Base-by-base conservation (phyloP, 1,140 invertebrate species). In the Temnothorax longispinosus region DNA sequence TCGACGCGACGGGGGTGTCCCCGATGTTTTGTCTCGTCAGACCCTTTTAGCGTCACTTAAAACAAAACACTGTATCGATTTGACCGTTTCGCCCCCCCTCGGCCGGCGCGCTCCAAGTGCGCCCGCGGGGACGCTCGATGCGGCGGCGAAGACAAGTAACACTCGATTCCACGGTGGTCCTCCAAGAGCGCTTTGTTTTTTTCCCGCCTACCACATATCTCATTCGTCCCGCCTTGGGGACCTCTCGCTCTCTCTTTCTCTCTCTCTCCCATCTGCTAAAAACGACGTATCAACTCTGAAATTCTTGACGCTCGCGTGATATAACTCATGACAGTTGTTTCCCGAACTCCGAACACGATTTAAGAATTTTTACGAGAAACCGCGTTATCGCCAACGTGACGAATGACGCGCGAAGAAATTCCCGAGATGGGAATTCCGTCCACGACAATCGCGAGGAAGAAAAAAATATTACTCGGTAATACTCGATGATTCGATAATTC, bases 11-110 rank as follows among this genome's bases (percentile, higher is more conserved):
- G 27, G 27, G 74, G 67, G 21, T 64, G 50, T 50, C 80, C 67
- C 69, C 52, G 62, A 71, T 69, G 90, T 91, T 89, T 90, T 86
- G 89, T 87, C 87, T 91, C 77, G 82, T 82, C 72, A 82, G 89
- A 91, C 88, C 90, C 91, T 90, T 91, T 91, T 92, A 92, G 74
- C 88, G 85, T 89, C 87, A 86, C 82, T 90, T 86, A 90, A 93
- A 93, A 90, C 91, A 92, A 92, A 91, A 91, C 89, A 88, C 69
- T 88, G 87, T 93, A 94, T 93, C 92, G 92, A 93, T 94, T 93
- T 91, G 92, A 92, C 88, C 82, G 91, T 84, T 90, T 85, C 84
- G 44, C 27, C 47, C 86, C 80, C 76, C 84, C 88, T 92, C 87
- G 89, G 87, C 89, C 88, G 69, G 86, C 74, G 74, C 85, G 60